A percentile compares a stretch with the other conserved stretches of the same genome.
These are phyloP conservation scores for Bombus confusus DNA, from an alignment of 1,140 invertebrate species.

Conservation along the genomic window DNA sequence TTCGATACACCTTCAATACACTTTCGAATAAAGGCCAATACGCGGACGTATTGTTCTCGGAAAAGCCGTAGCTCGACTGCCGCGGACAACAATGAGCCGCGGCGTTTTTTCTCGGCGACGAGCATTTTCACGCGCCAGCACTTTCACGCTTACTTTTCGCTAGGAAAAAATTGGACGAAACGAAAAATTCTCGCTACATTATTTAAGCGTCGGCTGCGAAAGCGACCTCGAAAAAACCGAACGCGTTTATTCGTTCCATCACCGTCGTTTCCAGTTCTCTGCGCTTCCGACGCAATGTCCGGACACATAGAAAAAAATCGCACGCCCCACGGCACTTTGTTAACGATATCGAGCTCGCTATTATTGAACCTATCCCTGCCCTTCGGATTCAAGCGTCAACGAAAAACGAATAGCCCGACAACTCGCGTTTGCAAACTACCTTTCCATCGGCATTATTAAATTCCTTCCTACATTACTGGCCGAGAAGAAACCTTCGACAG, in stretches of 20 bases:
- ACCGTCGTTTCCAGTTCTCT: not conserved
- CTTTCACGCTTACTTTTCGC: too few species aligned
- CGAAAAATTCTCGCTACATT: too few species aligned
- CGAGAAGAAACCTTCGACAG: slow-evolving; percentile 7
- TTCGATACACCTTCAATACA: slow-evolving; percentile 18
- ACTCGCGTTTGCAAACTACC: not conserved
- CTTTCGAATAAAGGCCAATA: slow-evolving; percentile 12
- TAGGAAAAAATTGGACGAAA: too few species aligned
- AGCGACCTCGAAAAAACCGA: too few species aligned
- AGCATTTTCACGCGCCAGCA: too few species aligned
- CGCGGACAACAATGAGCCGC: not conserved
- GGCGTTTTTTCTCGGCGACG: too few species aligned
- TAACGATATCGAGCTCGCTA: not conserved
- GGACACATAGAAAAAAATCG: not conserved
- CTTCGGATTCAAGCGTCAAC: not conserved
- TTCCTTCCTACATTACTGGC: slow-evolving; percentile 55
- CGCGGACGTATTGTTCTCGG: not conserved
- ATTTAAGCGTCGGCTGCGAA: too few species aligned
- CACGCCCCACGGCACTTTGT: not conserved
- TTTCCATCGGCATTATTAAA: slow-evolving; percentile 57
- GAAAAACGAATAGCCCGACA: not conserved
- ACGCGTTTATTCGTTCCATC: not conserved
- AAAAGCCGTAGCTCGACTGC: not conserved
- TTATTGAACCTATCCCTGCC: not conserved
- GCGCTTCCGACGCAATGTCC: too few species aligned